Percentiles rank a stretch among this genome's conserved stretches.
phyloP scores from a whole-genome alignment of 2,797 vertebrate species.

The Lepilemur septentrionalis region DNA sequence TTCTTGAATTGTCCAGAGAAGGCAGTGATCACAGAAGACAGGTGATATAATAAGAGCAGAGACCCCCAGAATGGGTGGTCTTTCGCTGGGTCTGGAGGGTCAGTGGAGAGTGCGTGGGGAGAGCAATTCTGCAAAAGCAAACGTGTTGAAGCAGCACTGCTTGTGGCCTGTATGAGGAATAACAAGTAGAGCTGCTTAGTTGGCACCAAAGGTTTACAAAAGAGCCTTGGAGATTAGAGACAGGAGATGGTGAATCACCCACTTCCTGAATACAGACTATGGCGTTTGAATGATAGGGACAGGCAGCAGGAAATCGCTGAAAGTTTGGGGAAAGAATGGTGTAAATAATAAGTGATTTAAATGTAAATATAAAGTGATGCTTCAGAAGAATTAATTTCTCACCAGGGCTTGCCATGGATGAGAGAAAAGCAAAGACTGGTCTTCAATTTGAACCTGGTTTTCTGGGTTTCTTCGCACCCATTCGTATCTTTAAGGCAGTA shows the following conservation, averaged over 20 bases:
- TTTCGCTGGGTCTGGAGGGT: neutral
- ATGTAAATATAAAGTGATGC: neutral
- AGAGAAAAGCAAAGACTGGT: neutral
- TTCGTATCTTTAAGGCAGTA: neutral
- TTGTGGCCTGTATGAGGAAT: neutral
- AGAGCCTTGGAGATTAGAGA: too few species aligned
- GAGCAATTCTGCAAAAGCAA: neutral
- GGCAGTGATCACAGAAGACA: neutral
- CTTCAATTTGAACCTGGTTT: neutral
- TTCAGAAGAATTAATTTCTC: neutral
- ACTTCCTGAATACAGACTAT: too few species aligned
- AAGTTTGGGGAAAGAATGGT: neutral
- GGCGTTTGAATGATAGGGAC: neutral
- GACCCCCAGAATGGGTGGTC: fast-evolving
- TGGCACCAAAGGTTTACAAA: neutral
- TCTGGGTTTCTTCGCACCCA: fast-evolving
- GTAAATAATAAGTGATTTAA: neutral
- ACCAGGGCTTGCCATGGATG: neutral
- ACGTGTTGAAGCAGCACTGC: fast-evolving
- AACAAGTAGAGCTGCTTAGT: neutral
- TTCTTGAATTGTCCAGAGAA: neutral
- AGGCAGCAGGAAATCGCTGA: neutral
- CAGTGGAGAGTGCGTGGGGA: neutral
- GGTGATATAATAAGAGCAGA: neutral
- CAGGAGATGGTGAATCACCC: neutral